These are phyloP conservation scores for Anhinga rufa DNA, from an alignment of 2,113 vertebrate genomes.

Conservation along the genomic window DNA sequence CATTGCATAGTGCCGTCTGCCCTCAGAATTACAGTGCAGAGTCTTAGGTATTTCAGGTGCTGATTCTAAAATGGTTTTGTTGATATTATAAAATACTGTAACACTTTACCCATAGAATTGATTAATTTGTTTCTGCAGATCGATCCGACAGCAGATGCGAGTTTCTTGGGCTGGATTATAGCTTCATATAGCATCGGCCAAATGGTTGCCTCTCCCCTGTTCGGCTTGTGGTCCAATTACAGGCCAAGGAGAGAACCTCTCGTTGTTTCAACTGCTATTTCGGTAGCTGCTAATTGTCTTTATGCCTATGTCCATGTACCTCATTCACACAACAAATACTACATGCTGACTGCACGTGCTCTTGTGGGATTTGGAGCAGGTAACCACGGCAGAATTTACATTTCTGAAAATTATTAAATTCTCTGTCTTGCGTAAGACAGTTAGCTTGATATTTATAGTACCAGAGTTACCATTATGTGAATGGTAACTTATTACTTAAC, in stretches of 20 bases:
- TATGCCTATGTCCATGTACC: slow-evolving; percentile 88
- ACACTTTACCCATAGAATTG: not conserved
- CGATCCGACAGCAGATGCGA: slow-evolving; percentile 79
- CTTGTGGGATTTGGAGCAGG: slow-evolving; percentile 96
- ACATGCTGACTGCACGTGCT: slow-evolving; percentile 86
- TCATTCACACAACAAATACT: slow-evolving; percentile 84
- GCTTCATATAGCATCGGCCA: slow-evolving; percentile 94
- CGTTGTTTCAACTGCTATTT: slow-evolving; percentile 84
- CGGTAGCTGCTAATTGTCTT: slow-evolving; percentile 86
- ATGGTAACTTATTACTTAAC: not conserved
- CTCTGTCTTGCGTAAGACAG: not conserved
- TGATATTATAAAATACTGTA: not conserved
- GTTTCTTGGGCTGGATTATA: slow-evolving; percentile 96
- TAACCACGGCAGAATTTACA: slow-evolving; percentile 48
- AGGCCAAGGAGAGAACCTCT: slow-evolving; percentile 88
- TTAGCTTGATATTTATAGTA: not conserved
- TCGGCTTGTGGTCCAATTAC: slow-evolving; percentile 93
- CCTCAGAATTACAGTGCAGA: not conserved
- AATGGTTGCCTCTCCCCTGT: slow-evolving; percentile 91
- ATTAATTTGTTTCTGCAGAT: slow-evolving; percentile 73
- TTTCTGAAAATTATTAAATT: not conserved
- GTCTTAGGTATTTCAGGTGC: not conserved
- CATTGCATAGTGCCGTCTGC: not conserved
- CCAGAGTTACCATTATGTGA: not conserved
- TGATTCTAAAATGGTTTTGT: not conserved